These are phyloP conservation scores for Solenopsis fugax DNA, from an alignment of 1,140 invertebrate genomes.

Conservation along the genomic window DNA sequence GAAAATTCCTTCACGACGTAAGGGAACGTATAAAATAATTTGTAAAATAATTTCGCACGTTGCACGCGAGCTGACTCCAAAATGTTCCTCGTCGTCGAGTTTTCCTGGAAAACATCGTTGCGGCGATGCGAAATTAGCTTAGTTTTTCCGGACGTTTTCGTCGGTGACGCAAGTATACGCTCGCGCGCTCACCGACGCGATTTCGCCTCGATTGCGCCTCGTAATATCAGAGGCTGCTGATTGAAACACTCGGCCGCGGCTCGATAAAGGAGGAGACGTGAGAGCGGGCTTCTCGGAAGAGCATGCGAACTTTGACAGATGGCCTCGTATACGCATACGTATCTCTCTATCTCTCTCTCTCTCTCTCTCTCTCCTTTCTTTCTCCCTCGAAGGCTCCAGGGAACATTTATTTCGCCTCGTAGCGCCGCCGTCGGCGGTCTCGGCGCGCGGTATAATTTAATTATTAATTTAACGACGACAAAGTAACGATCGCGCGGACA, in stretches of 20 bases:
- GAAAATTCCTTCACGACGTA: not conserved
- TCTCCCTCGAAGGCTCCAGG: not conserved
- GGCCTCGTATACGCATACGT: constrained; percentile 54
- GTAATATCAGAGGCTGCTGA: constrained; percentile 66
- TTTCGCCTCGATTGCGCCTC: constrained; percentile 66
- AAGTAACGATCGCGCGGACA: constrained; percentile 61
- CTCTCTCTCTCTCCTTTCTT: not conserved
- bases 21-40: not conserved
- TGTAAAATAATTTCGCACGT: not conserved
- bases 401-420: constrained; percentile 50
- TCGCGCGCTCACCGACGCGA: not conserved
- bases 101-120: not conserved
- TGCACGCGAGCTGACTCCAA: not conserved
- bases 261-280: constrained; percentile 63
- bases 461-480: constrained; percentile 63
- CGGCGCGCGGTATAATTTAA: constrained; percentile 55
- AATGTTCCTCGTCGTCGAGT: not conserved
- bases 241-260: constrained; percentile 67
- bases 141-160: constrained; percentile 48
- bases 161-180: constrained; percentile 32
- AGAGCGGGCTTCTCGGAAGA: constrained; percentile 71
- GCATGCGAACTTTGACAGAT: constrained; percentile 75
- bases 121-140: constrained; percentile 11
- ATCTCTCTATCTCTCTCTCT: constrained; percentile 25
- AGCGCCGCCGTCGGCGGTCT: not conserved